Base-by-base conservation (phyloP, 1,140 invertebrate species). In the Caerostris darwini region DNA sequence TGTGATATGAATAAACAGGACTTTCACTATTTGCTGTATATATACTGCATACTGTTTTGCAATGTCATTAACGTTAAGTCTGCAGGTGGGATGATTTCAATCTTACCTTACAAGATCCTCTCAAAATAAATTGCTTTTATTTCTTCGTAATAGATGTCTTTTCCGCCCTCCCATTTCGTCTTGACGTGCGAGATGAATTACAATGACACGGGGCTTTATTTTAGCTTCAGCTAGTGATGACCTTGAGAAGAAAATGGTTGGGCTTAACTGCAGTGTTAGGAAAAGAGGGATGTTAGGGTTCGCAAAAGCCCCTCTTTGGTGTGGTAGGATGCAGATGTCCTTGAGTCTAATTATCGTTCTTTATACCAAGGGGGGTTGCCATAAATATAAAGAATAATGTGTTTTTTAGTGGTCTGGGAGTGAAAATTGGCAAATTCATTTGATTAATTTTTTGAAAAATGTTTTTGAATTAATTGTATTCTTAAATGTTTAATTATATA, bases 161-260 rank as follows among this genome's bases (percentile, higher is more conserved):
- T 77, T 50, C 10, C 8, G 50, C 50, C 19, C 5, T 10, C 7
- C 19, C 3, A 34, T 50, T 10, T 50, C 69, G 10, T 3, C 19
- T 77, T 77, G 69, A 77, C 69, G 19, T 34, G 69, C 34, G 69
- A 34, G 10, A 77, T 77, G 69, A 77, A 77, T 77, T 77, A 12
- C 10, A 77, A 77, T 77, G 69, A 53, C 34, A 77, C 14, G 50
- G 12, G 34, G 8, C 19, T 77, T 77, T 77, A 12, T 34, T 12
- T 77, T 34, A 12, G 50, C 69, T 34, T 77, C 34, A 12, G 34
- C 8, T 12, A 34, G 34, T 50, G 69, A 77, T 77, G 69, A 34
- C 69, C 34, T 77, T 12, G 34, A 12, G 10, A 10, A 5, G 50
- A 34, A 77, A n/a, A 77, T n/a, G 3, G 34, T 10, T 77, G 69